These are phyloP conservation scores for Phenganax subtilis DNA, from an alignment of 92 coral and sea anemone genomes.

Conservation along the genomic window DNA sequence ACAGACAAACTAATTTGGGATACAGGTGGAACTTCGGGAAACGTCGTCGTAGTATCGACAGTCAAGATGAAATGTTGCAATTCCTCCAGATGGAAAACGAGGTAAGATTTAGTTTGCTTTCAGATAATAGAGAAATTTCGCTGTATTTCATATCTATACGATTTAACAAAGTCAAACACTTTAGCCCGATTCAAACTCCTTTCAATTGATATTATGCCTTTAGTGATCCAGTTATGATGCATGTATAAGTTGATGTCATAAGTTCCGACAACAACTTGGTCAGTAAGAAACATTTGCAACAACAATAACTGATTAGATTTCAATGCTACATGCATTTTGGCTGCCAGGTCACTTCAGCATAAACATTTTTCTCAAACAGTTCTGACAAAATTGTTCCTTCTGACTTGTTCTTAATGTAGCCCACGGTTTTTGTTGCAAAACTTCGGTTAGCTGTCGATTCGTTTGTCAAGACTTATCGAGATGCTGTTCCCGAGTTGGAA, in stretches of 20 bases:
- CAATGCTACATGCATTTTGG: too few species aligned
- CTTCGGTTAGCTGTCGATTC: neutral
- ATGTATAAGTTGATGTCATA: too few species aligned
- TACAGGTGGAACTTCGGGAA: constrained; percentile 29
- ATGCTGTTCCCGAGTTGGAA: constrained; percentile 7
- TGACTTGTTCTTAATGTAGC: neutral
- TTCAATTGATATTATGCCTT: too few species aligned
- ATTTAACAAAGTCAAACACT: too few species aligned
- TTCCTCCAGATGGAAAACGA: neutral
- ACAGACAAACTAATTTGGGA: constrained; percentile 29
- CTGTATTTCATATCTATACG: too few species aligned
- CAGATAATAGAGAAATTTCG: neutral
- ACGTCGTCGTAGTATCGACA: constrained; percentile 25
- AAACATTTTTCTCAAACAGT: too few species aligned
- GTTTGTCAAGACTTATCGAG: constrained; percentile 15
- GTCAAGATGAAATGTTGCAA: neutral
- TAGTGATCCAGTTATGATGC: too few species aligned
- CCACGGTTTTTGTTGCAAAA: constrained; percentile 12
- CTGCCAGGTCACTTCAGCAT: too few species aligned
- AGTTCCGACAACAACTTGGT: too few species aligned
- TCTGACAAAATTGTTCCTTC: neutral
- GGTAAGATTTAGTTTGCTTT: neutral
- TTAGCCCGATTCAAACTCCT: too few species aligned
- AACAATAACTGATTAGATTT: too few species aligned
- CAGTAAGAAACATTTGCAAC: too few species aligned